phyloP scores from a whole-genome alignment of 2,888 invertebrate species.

The Arenicola marina region DNA sequence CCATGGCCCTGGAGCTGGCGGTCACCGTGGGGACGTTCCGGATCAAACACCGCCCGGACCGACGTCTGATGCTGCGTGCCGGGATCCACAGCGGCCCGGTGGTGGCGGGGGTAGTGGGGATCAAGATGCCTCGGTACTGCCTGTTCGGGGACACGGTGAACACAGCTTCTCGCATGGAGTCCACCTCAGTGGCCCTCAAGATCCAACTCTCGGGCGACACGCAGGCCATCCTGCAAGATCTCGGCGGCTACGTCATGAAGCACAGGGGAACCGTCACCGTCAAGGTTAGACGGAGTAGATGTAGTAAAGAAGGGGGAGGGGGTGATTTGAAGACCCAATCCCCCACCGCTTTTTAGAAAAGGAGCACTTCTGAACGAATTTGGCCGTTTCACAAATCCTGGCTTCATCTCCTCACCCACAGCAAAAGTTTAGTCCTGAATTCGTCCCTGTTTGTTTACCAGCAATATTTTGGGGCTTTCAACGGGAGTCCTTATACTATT shows the following conservation, averaged over 20 bases:
- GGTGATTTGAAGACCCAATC: background rate
- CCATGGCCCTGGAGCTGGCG: constrained; percentile 29
- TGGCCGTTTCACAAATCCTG: too few relatives aligned
- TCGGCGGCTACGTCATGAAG: constrained; percentile 4
- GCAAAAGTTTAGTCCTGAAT: too few relatives aligned
- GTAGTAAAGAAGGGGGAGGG: background rate
- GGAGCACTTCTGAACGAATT: too few relatives aligned
- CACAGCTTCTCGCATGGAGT: constrained; percentile 30
- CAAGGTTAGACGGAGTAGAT: constrained; percentile 1
- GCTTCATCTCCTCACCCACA: too few relatives aligned
- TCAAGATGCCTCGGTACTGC: constrained; percentile 33
- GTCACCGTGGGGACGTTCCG: constrained; percentile 13
- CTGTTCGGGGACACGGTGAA: constrained; percentile 37
- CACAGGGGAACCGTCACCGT: background rate
- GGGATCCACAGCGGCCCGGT: constrained; percentile 33
- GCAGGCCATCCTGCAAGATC: constrained; percentile 20
- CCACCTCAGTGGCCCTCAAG: constrained; percentile 21
- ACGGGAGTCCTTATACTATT: too few relatives aligned
- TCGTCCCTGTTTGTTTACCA: too few relatives aligned
- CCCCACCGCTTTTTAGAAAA: background rate
- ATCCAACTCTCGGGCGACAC: constrained; percentile 32
- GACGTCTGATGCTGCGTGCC: constrained; percentile 19
- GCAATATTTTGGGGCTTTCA: too few relatives aligned
- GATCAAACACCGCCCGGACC: constrained; percentile 22
- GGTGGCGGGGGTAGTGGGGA: constrained; percentile 37